Evolutionary conservation across 2,113 vertebrate species (phyloP), one percentile per base, ranked within the genome.

Genomic region (Trichechus manatus): DNA sequence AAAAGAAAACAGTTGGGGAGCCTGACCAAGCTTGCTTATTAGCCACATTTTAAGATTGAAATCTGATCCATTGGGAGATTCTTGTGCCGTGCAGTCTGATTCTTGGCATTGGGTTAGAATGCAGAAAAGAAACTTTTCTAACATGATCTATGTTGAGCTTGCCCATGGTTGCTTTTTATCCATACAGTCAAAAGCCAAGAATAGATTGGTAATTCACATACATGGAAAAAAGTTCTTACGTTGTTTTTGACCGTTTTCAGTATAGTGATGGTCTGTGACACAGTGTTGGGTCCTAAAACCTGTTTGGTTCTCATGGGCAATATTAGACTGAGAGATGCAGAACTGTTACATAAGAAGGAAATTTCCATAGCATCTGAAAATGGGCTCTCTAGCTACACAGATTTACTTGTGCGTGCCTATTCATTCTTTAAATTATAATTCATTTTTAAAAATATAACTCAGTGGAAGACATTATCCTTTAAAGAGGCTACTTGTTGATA

Each of bases 341-440:
- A 89, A 42, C 6, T 85, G 44, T 70, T 10, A 59, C 33, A 39
- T 42, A 53, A 66, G 17, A 85, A 92, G 70, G 9, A 44, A 13
- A 56, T 94, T 75, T 88, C 77, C 25, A 59, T 87, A 87, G n/a
- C 36, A n/a, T 96, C 19, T 89, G 9, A 66, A 61, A 85, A 89
- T 15, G 66, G 36, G 1, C 36, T 87, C 8, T 42, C 31, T 93
- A 31, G 61, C 68, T 93, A 9, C n/a, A 36, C 31, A 89, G 74
- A 77, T 44, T 82, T 89, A 78, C 23, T 91, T 95, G 81, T 47
- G 63, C 70, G 17, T 36, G 8, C 11, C 7, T 68, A 39, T 42
- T 90, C 5, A 39, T 83, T 93, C 74, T 90, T 94, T 84, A 93
- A 83, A 53, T 64, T 87, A 56, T 33, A 92, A 59, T 90, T 93